These are phyloP conservation scores for Caenorhabditis parvicauda DNA, from an alignment of 2,888 invertebrate species.

Conservation along the genomic window DNA sequence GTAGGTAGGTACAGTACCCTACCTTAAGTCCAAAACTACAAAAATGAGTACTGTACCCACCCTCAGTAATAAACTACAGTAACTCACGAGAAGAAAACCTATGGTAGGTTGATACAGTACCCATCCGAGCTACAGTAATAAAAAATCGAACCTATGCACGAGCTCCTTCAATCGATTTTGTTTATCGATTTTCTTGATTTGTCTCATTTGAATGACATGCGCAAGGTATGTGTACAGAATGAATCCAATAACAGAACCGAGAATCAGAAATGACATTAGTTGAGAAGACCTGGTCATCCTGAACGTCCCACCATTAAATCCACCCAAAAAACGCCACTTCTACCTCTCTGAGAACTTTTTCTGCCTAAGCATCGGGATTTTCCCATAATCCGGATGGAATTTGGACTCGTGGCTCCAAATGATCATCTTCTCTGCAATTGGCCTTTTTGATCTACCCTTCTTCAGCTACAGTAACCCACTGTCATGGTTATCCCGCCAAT, in stretches of 20 bases:
- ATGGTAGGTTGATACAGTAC: no score
- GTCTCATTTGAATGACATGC: slow-evolving; percentile 40
- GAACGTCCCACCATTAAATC: background rate
- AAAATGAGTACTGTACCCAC: no score
- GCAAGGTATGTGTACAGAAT: slow-evolving; percentile 46
- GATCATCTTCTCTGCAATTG: no score
- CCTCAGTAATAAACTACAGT: no score
- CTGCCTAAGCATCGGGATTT: slow-evolving; percentile 1
- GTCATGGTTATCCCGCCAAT: slow-evolving; percentile 44
- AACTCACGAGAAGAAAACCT: no score
- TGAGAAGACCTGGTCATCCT: slow-evolving; percentile 39
- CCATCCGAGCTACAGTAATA: no score
- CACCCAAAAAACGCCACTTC: background rate
- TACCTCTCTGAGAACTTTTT: background rate
- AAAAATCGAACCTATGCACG: slow-evolving; percentile 22
- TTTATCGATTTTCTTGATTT: slow-evolving; percentile 25
- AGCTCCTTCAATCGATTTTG: slow-evolving; percentile 28
- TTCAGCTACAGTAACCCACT: no score
- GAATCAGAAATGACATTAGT: slow-evolving; percentile 44
- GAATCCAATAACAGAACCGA: slow-evolving; percentile 48
- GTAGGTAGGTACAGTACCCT: no score
- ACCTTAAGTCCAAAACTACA: no score
- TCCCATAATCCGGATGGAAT: slow-evolving; percentile 40
- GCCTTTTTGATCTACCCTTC: no score
- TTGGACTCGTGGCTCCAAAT: slow-evolving; percentile 43